Evolutionary conservation across 2,888 invertebrate species (phyloP).

Genomic region (Tetragonula carbonaria): DNA sequence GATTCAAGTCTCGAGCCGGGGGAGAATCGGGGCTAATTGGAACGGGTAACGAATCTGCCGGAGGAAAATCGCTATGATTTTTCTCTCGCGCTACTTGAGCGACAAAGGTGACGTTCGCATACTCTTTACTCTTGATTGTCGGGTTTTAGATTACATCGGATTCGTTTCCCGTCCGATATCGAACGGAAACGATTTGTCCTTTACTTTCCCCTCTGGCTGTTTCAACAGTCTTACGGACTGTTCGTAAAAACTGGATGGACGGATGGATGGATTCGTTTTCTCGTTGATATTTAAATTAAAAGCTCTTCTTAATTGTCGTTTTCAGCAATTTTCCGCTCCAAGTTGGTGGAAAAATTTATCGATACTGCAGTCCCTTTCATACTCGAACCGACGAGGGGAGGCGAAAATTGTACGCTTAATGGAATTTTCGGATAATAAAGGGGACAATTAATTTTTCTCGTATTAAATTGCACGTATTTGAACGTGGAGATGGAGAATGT

Average conservation of each 20-base stretch:
- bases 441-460: too few relatives aligned
- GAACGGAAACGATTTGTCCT: constrained; percentile 14
- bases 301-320: neutral
- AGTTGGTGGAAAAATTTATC: neutral
- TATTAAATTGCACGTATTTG: too few relatives aligned
- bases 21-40: constrained; percentile 74
- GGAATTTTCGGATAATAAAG: too few relatives aligned
- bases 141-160: constrained; percentile 36
- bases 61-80: constrained; percentile 65
- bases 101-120: constrained; percentile 41
- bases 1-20: constrained; percentile 74
- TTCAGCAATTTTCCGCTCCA: neutral
- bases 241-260: neutral
- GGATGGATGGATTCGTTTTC: neutral
- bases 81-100: constrained; percentile 42
- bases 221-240: neutral
- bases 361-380: neutral
- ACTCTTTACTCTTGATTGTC: constrained; percentile 42
- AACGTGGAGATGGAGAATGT: too few relatives aligned
- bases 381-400: too few relatives aligned
- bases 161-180: constrained; percentile 29
- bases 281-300: neutral
- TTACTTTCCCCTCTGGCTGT: neutral
- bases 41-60: constrained; percentile 69
- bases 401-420: too few relatives aligned